A percentile compares a stretch with the other conserved stretches of the same genome.
These are phyloP conservation scores for Drosophila auraria DNA, from an alignment of 1,140 invertebrate genomes.

Conservation along the genomic window DNA sequence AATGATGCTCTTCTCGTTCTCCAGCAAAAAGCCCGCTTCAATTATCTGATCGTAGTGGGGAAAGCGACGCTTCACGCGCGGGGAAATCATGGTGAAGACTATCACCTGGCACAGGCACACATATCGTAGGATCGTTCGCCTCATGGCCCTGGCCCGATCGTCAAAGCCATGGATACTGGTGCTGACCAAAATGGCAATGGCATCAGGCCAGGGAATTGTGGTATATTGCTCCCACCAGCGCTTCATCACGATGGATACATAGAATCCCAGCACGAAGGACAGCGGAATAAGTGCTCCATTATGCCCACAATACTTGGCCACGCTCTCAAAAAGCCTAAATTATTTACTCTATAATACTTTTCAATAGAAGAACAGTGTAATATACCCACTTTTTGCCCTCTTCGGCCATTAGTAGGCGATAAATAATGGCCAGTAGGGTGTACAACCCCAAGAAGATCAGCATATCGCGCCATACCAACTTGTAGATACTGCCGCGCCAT, in stretches of 20 bases:
- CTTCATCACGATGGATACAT: conserved; percentile 95
- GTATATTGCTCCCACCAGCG: conserved; percentile 97
- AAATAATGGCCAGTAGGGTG: conserved; percentile 92
- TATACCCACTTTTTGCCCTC: conserved; percentile 89
- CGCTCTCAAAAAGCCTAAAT: conserved; percentile 89
- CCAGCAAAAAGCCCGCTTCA: conserved; percentile 93
- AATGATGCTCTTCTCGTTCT: conserved; percentile 93
- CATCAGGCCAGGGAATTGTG: conserved; percentile 92
- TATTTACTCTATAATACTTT: background rate
- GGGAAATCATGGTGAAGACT: conserved; percentile 93
- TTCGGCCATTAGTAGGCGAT: conserved; percentile 91
- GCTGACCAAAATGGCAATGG: conserved; percentile 91
- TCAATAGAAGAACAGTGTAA: background rate
- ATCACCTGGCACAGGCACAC: conserved; percentile 93
- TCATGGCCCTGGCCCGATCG: conserved; percentile 93
- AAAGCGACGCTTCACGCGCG: conserved; percentile 95
- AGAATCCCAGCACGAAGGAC: conserved; percentile 95
- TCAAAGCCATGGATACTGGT: conserved; percentile 87
- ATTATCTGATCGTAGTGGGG: conserved; percentile 95
- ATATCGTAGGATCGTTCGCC: conserved; percentile 93
- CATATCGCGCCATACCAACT: conserved; percentile 96
- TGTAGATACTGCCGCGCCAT: conserved; percentile 98
- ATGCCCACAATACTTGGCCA: conserved; percentile 90
- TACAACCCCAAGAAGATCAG: conserved; percentile 93
- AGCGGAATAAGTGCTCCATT: conserved; percentile 93